These are phyloP conservation scores for Drosophila rhopaloa DNA, from an alignment of 1,140 invertebrate genomes.

Conservation along the genomic window DNA sequence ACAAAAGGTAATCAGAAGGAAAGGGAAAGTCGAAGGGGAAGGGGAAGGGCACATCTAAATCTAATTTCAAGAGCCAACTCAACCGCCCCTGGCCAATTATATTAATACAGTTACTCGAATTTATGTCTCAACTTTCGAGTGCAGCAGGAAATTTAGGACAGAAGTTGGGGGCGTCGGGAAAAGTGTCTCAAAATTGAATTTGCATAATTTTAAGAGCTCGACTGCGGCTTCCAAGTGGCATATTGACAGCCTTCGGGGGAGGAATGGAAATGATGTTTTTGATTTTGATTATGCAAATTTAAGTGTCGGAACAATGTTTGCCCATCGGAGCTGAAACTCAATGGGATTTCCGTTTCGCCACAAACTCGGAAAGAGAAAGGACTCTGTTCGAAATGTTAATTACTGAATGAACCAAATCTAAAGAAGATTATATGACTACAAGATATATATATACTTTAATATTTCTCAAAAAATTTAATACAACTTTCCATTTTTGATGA, in stretches of 20 bases:
- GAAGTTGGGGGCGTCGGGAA: slow-evolving; percentile 10
- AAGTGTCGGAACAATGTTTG: slow-evolving; percentile 82
- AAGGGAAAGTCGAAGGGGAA: slow-evolving; percentile 2
- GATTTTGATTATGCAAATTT: slow-evolving; percentile 84
- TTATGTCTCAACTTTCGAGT: slow-evolving; percentile 57
- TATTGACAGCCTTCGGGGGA: slow-evolving; percentile 58
- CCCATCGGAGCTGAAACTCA: slow-evolving; percentile 63
- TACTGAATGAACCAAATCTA: background rate
- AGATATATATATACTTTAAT: too few species aligned
- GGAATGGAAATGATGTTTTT: slow-evolving; percentile 80
- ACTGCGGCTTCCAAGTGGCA: slow-evolving; percentile 80
- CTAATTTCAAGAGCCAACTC: slow-evolving; percentile 71
- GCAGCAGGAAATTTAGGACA: slow-evolving; percentile 10
- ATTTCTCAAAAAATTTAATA: too few species aligned
- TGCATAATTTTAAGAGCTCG: slow-evolving; percentile 81
- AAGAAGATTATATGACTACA: too few species aligned
- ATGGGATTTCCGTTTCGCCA: slow-evolving; percentile 22
- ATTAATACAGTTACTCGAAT: slow-evolving; percentile 82
- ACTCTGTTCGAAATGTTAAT: slow-evolving; percentile 11
- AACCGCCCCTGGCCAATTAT: slow-evolving; percentile 70
- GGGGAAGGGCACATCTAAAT: slow-evolving; percentile 51
- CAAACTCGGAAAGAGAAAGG: background rate
- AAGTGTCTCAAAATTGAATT: slow-evolving; percentile 82
- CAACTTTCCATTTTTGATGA: too few species aligned
- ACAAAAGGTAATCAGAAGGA: slow-evolving; percentile 33